Evolutionary conservation across 2,888 invertebrate species (phyloP), one percentile per base, ranked within the genome.

Genomic region (Hybos culiciformis): DNA sequence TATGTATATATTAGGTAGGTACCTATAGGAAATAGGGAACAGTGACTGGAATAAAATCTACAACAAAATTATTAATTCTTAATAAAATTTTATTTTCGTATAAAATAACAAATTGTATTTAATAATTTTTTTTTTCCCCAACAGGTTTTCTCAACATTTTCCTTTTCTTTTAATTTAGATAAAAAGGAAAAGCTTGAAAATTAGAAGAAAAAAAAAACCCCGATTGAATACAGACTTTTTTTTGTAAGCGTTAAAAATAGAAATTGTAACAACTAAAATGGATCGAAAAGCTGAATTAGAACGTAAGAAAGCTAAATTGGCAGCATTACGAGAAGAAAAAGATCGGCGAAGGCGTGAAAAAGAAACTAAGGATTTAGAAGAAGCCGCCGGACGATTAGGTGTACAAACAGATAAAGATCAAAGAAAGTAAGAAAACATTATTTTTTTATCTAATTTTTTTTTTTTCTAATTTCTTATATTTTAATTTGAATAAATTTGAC

Each of bases 211-310:
- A n/a, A n/a, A n/a, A n/a, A n/a, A n/a, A n/a, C n/a, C n/a, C n/a
- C n/a, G n/a, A n/a, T n/a, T n/a, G n/a, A n/a, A n/a, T n/a, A n/a
- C n/a, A n/a, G n/a, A n/a, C n/a, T n/a, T n/a, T n/a, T n/a, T n/a
- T n/a, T n/a, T n/a, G n/a, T n/a, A n/a, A n/a, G n/a, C n/a, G n/a
- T n/a, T n/a, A n/a, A n/a, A n/a, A n/a, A n/a, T n/a, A n/a, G n/a
- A n/a, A n/a, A n/a, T n/a, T n/a, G n/a, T n/a, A n/a, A n/a, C n/a
- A n/a, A 14, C 29, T 20, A 54, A 50, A 45, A 66, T 67, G 66
- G 91, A 91, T 68, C 77, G 91, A 49, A 88, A 87, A 65, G 88
- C 86, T n/a, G 91, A 92, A 69, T 66, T 92, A 56, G 91, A 91
- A 68, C 76, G 88, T 47, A 92, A 92, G 66, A 88, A 90, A 64